Conservation (phyloP, 2,113 vertebrate species). For the Rhinoderma darwinii region DNA sequence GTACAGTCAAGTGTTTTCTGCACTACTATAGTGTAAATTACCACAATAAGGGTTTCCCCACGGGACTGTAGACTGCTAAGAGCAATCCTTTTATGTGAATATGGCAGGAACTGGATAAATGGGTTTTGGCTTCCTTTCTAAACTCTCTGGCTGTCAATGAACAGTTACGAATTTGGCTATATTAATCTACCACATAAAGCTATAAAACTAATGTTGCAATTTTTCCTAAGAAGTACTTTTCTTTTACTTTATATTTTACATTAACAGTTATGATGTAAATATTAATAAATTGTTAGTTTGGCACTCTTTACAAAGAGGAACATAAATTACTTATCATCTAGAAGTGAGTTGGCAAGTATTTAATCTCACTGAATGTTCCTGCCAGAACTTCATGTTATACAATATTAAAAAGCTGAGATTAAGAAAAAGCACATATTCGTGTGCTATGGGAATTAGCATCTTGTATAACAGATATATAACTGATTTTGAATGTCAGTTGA, state of each 20-base stretch:
- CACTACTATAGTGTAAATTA: neutral
- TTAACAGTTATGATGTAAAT: slow-evolving; percentile 7
- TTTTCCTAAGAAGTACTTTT: neutral
- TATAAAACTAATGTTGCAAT: neutral
- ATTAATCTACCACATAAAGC: neutral
- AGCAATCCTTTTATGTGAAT: neutral
- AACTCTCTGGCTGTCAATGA: neutral
- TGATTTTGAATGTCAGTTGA: neutral
- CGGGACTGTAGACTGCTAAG: neutral
- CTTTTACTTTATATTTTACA: neutral
- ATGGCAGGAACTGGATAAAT: neutral
- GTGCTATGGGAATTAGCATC: neutral
- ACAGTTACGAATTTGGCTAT: neutral
- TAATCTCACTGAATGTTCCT: neutral
- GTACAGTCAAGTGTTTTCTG: neutral
- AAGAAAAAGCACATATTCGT: neutral
- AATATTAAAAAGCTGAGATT: neutral
- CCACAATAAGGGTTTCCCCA: neutral
- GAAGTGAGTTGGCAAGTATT: neutral
- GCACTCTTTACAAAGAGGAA: slow-evolving; percentile 1
- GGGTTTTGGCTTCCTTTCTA: neutral
- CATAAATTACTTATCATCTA: slow-evolving; percentile 25
- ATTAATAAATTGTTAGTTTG: neutral
- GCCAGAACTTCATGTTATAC: slow-evolving; percentile 2
- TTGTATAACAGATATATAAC: neutral